A percentile compares a stretch with the other conserved stretches of the same genome.
phyloP scores from a whole-genome alignment of 2,888 invertebrate genomes.

The Pemphredon lugubris region DNA sequence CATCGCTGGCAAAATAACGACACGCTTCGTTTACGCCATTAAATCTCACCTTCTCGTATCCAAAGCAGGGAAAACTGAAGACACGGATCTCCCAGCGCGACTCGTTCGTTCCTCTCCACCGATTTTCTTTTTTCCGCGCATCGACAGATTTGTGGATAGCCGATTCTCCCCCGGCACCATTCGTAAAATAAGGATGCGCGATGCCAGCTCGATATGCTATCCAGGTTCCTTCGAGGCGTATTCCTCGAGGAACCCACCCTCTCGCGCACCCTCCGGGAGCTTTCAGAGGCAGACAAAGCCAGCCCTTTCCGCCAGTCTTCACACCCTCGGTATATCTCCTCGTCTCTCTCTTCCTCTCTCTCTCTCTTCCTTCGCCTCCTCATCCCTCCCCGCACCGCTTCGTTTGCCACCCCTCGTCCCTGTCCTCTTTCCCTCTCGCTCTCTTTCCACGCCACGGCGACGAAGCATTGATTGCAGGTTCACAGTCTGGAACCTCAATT shows the following conservation, averaged over 20 bases:
- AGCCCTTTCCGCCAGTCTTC: slow-evolving; percentile 67
- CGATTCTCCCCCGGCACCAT: slow-evolving; percentile 30
- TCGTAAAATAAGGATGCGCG: slow-evolving; percentile 59
- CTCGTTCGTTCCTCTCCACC: background rate
- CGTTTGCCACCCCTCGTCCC: slow-evolving; percentile 1
- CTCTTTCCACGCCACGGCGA: slow-evolving; percentile 61
- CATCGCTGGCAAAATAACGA: too few relatives aligned
- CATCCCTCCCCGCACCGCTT: slow-evolving; percentile 8
- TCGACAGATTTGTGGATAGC: slow-evolving; percentile 57
- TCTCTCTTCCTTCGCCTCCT: slow-evolving; percentile 27
- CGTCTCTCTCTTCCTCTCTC: slow-evolving; percentile 40
- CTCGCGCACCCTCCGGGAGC: slow-evolving; percentile 69
- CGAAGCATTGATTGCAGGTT: slow-evolving; percentile 79
- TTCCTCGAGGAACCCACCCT: slow-evolving; percentile 60
- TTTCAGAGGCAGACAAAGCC: slow-evolving; percentile 78
- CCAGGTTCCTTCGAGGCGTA: slow-evolving; percentile 64
- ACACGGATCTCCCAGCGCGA: too few relatives aligned
- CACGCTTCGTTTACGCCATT: too few relatives aligned
- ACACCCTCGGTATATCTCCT: slow-evolving; percentile 57
- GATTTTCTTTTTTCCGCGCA: slow-evolving; percentile 16
- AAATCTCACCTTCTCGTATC: too few relatives aligned
- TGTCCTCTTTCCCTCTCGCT: slow-evolving; percentile 26
- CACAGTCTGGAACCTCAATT: slow-evolving; percentile 78
- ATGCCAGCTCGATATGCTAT: slow-evolving; percentile 59
- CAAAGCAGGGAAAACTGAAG: too few relatives aligned